These are phyloP conservation scores for Empis livida DNA, from an alignment of 2,888 invertebrate species.

Conservation along the genomic window DNA sequence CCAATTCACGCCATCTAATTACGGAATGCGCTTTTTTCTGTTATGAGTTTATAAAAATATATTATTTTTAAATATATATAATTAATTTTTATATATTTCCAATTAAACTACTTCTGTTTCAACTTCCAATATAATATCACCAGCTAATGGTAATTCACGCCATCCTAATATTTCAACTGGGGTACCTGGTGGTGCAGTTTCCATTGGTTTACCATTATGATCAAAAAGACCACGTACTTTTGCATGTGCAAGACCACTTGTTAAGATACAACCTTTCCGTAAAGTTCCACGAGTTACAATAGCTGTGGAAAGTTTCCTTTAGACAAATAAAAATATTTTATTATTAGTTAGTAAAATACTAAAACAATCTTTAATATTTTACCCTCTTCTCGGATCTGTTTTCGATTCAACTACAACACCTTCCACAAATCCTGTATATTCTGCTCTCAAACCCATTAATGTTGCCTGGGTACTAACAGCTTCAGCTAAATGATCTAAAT, in stretches of 20 bases:
- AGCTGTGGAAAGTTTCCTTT: slow-evolving; percentile 67
- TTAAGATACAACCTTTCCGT: slow-evolving; percentile 58
- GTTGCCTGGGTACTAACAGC: slow-evolving; percentile 75
- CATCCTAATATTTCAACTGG: slow-evolving; percentile 86
- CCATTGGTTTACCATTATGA: slow-evolving; percentile 54
- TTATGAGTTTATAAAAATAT: neutral
- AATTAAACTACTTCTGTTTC: slow-evolving; percentile 47
- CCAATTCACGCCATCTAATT: slow-evolving; percentile 48
- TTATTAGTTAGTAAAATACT: neutral
- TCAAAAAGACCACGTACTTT: slow-evolving; percentile 72
- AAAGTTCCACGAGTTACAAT: slow-evolving; percentile 78
- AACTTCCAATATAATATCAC: slow-evolving; percentile 78
- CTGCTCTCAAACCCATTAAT: slow-evolving; percentile 72
- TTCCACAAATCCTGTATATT: slow-evolving; percentile 73
- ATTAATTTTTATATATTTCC: neutral
- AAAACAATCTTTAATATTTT: slow-evolving; percentile 8
- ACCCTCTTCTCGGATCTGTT: slow-evolving; percentile 54
- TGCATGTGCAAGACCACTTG: slow-evolving; percentile 75
- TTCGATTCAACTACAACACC: slow-evolving; percentile 83
- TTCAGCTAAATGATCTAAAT: slow-evolving; percentile 67
- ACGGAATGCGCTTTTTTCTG: slow-evolving; percentile 56
- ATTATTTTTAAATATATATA: no score
- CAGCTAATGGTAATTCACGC: slow-evolving; percentile 78
- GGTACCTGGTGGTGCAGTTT: slow-evolving; percentile 55
- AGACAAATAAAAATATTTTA: neutral